phyloP scores from a whole-genome alignment of 2,113 vertebrate species.

The Myodes glareolus region DNA sequence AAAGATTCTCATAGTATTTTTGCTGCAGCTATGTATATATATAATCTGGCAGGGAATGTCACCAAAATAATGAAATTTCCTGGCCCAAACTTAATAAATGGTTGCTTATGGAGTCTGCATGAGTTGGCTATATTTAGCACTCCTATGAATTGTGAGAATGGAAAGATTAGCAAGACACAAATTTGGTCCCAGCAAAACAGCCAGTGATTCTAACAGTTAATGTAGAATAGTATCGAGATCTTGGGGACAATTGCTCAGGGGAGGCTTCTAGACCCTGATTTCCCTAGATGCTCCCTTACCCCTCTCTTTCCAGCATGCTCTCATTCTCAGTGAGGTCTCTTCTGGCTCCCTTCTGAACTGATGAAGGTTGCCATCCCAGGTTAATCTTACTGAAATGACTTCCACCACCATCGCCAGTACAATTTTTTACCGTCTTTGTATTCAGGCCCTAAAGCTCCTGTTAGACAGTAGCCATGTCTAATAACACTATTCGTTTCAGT shows the following conservation, averaged over 20 bases:
- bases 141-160: background rate
- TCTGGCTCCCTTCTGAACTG: background rate
- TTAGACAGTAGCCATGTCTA: constrained; percentile 21
- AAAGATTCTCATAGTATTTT: background rate
- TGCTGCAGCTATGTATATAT: background rate
- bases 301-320: background rate
- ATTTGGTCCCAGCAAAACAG: background rate
- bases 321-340: background rate
- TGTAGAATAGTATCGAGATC: background rate
- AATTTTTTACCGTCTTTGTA: background rate
- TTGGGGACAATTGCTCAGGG: background rate
- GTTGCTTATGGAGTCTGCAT: background rate
- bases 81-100: background rate
- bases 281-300: background rate
- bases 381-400: background rate
- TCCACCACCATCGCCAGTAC: background rate
- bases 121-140: background rate
- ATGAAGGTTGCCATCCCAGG: background rate
- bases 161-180: background rate
- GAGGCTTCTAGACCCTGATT: background rate
- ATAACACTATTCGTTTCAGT: background rate
- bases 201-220: no score
- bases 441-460: background rate
- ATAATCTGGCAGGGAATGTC: background rate
- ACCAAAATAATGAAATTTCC: background rate